Base-by-base conservation (phyloP, 2,113 vertebrate species). In the Acrocephalus arundinaceus region DNA sequence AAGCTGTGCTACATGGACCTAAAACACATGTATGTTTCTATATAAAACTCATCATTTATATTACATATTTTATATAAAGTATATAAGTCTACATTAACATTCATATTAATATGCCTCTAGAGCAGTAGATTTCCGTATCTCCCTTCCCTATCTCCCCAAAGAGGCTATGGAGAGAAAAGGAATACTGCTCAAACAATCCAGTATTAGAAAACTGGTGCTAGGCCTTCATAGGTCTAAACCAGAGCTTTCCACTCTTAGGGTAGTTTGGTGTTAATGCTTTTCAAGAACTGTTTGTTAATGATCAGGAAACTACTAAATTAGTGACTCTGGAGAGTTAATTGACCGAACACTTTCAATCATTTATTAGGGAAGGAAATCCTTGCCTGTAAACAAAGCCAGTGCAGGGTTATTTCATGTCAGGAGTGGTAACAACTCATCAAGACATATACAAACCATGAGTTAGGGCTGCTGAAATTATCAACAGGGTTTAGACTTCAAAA, bases 301-400 rank as follows among this genome's bases (percentile, higher is more conserved):
- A 94, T 49, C 70, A 78, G 52, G 35, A 85, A 89, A 87, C 57
- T 45, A 75, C 66, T 49, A 68, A 94, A 93, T 94, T 81, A 96
- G 85, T 6, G 39, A 7, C 61, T 78, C 66, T 55, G 71, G 33
- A 82, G 75, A 83, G 67, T 95, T 95, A 96, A 95, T 94, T 96
- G 87, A 75, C 37, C 1, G 15, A 95, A 71, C 21, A 30, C 23
- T 86, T 92, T 86, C 72, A 94, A 84, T 92, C 48, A 93, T 96
- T 94, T 65, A 89, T 92, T 90, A 80, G 78, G 78, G 75, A 96
- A 96, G 85, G 75, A 94, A 96, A 96, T 87, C 66, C 84, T 62
- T 93, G 87, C 46, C 78, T 90, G 85, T 80, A 96, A 94, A 93
- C 82, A 95, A 87, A 87, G 54, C n/a, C 54, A 39, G 41, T 0